Evolutionary conservation across 1,140 invertebrate genomes (phyloP).

Genomic region (Rhopalosiphum padi): DNA sequence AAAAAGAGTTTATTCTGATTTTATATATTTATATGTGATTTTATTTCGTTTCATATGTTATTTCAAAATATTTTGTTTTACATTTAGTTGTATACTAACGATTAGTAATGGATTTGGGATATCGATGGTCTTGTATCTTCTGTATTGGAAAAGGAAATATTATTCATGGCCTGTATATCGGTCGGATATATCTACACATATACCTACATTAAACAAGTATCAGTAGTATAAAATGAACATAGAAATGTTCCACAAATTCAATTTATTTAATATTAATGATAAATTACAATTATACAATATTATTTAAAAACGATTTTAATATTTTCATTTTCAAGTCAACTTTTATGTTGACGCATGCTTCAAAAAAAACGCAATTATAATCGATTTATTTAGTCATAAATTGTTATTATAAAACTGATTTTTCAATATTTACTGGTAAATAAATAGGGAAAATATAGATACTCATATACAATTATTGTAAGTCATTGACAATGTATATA

Average conservation of each 20-base stretch:
- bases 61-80: constrained; percentile 31
- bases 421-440: too few species aligned
- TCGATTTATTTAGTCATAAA: neutral
- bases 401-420: too few species aligned
- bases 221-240: neutral
- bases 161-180: neutral
- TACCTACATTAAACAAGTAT: neutral
- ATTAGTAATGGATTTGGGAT: constrained; percentile 36
- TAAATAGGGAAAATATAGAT: too few species aligned
- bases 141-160: constrained; percentile 34
- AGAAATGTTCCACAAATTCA: neutral
- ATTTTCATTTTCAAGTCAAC: neutral
- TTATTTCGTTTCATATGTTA: neutral
- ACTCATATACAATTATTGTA: too few species aligned
- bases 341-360: neutral
- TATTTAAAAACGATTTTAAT: constrained; percentile 30
- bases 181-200: neutral
- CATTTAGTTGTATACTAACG: neutral
- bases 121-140: neutral
- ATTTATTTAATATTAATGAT: constrained; percentile 33
- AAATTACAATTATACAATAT: constrained; percentile 31
- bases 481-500: too few species aligned
- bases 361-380: neutral
- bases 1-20: neutral
- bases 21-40: neutral